Evolutionary conservation across 2,888 invertebrate species (phyloP).

Genomic region (Drosophila kambysellisi): DNA sequence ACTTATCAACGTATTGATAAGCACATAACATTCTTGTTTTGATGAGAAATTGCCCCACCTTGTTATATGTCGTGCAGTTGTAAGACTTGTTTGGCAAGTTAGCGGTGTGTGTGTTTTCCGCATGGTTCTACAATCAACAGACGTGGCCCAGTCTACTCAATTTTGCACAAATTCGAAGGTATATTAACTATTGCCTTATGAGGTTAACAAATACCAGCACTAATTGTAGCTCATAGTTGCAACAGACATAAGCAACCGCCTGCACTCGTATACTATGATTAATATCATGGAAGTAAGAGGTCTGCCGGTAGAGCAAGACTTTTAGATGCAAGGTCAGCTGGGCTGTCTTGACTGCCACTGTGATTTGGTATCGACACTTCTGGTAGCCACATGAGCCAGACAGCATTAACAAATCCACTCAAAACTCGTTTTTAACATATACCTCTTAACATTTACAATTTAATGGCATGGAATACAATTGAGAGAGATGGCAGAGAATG

Average conservation of each 20-base stretch:
- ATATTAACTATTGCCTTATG: slow-evolving; percentile 19
- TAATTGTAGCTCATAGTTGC: slow-evolving; percentile 27
- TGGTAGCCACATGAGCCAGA: slow-evolving; percentile 41
- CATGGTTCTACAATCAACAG: slow-evolving; percentile 26
- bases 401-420: slow-evolving; percentile 17
- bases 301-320: slow-evolving; percentile 50
- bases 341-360: slow-evolving; percentile 22
- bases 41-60: slow-evolving; percentile 7
- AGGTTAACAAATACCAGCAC: neutral
- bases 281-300: slow-evolving; percentile 33
- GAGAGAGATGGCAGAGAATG: no score
- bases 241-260: neutral
- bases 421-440: slow-evolving; percentile 48
- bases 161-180: slow-evolving; percentile 47
- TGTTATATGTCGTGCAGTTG: neutral
- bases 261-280: neutral
- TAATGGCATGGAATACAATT: slow-evolving; percentile 14
- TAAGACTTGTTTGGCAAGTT: slow-evolving; percentile 29
- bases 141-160: slow-evolving; percentile 37
- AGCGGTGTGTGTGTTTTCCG: slow-evolving; percentile 40
- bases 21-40: slow-evolving; percentile 12
- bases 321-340: slow-evolving; percentile 48
- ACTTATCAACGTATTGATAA: slow-evolving; percentile 48
- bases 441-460: slow-evolving; percentile 2
- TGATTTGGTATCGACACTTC: slow-evolving; percentile 36